Evolutionary conservation across 1,140 invertebrate genomes (phyloP).

Genomic region (Trichonephila clavipes): DNA sequence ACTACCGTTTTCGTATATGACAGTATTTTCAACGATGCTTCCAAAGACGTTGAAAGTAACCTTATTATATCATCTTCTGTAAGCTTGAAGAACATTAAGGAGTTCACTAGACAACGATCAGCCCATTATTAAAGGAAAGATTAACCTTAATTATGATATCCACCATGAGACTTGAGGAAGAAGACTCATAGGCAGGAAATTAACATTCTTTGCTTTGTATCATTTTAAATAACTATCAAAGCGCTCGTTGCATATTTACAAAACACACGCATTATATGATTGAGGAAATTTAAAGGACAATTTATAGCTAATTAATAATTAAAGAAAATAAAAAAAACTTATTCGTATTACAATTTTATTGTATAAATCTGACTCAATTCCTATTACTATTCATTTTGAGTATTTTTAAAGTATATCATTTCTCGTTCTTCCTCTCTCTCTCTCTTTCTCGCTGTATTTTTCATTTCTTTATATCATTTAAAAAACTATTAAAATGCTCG

Average conservation of each 20-base stretch:
- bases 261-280: neutral
- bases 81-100: neutral
- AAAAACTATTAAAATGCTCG: neutral
- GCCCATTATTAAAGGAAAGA: neutral
- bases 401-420: too few species aligned
- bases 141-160: neutral
- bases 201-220: neutral
- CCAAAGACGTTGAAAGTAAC: too few species aligned
- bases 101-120: neutral
- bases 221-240: neutral
- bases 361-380: too few species aligned
- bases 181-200: constrained; percentile 26
- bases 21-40: too few species aligned
- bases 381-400: too few species aligned
- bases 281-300: neutral
- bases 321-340: too few species aligned
- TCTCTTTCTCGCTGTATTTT: too few species aligned
- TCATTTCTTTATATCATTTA: neutral
- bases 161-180: neutral
- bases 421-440: too few species aligned
- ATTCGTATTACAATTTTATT: too few species aligned
- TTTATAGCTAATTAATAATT: too few species aligned
- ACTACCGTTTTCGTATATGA: too few species aligned
- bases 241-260: neutral
- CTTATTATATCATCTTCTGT: too few species aligned